Conservation (phyloP, 2,888 invertebrate species). For the Podabrus alpinus region DNA sequence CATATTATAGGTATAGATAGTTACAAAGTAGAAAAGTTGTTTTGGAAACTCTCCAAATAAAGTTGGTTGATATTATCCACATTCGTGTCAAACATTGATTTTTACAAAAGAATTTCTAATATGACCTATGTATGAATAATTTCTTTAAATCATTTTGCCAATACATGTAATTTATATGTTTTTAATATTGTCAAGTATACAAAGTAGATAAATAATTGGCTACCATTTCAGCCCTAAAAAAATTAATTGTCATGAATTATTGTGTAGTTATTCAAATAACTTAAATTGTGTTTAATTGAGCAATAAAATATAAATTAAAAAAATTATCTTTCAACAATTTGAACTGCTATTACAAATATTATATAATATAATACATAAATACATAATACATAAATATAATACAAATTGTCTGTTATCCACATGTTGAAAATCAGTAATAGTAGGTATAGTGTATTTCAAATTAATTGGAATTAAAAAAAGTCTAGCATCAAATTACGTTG, state of each 20-base stretch:
- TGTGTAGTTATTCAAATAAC: too few relatives aligned
- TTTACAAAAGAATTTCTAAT: constrained; percentile 3
- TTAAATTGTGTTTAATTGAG: too few relatives aligned
- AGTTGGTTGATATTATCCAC: constrained; percentile 25
- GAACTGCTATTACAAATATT: too few relatives aligned
- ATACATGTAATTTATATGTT: background rate
- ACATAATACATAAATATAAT: background rate
- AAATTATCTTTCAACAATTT: background rate
- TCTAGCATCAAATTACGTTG: too few relatives aligned
- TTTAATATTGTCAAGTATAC: too few relatives aligned
- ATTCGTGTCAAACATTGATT: constrained; percentile 31
- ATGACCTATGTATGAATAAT: background rate
- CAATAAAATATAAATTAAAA: background rate
- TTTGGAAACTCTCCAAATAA: constrained; percentile 21
- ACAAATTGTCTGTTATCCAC: background rate
- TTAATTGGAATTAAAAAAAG: too few relatives aligned
- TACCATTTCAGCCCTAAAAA: too few relatives aligned
- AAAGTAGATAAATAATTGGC: too few relatives aligned
- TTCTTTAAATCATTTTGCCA: background rate
- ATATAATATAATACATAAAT: too few relatives aligned
- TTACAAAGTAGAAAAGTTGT: constrained; percentile 17
- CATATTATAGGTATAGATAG: constrained; percentile 8
- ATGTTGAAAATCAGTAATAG: background rate
- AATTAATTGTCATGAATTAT: too few relatives aligned
- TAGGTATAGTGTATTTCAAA: too few relatives aligned